phyloP scores from a whole-genome alignment of 2,888 invertebrate genomes.

The Campaea margaritaria region DNA sequence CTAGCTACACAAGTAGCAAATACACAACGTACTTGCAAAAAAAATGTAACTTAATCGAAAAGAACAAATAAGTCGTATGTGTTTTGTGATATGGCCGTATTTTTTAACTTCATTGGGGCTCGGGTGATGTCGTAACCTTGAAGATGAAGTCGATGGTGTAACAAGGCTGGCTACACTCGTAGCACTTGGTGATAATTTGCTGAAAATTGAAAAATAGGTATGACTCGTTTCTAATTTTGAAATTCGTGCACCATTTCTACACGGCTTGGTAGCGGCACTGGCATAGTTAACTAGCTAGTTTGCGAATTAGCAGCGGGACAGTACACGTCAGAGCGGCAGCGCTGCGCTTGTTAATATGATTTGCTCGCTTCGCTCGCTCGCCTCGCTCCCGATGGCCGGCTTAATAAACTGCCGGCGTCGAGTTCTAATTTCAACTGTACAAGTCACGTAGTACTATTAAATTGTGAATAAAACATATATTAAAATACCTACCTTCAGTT shows the following conservation, averaged over 20 bases:
- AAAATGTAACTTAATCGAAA: too few species aligned
- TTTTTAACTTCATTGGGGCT: neutral
- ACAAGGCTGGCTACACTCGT: too few species aligned
- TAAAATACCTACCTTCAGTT: too few species aligned
- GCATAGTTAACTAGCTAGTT: conserved; percentile 39
- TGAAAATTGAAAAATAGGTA: too few species aligned
- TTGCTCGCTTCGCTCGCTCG: conserved; percentile 54
- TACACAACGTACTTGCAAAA: too few species aligned
- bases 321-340: conserved; percentile 41
- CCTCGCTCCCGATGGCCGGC: conserved; percentile 45
- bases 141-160: too few species aligned
- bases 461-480: conserved; percentile 6
- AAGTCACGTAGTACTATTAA: conserved; percentile 24
- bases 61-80: too few species aligned
- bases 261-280: conserved; percentile 28
- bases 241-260: conserved; percentile 24
- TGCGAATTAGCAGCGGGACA: conserved; percentile 43
- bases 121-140: too few species aligned
- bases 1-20: too few species aligned
- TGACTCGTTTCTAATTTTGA: conserved; percentile 15
- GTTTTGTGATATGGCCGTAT: neutral
- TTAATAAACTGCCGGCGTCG: conserved; percentile 67
- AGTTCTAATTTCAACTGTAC: conserved; percentile 50
- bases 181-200: too few species aligned
- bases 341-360: conserved; percentile 70